A percentile compares a stretch with the other conserved stretches of the same genome.
phyloP scores from a whole-genome alignment of 2,797 vertebrate species.

The Etheostoma perlongum region DNA sequence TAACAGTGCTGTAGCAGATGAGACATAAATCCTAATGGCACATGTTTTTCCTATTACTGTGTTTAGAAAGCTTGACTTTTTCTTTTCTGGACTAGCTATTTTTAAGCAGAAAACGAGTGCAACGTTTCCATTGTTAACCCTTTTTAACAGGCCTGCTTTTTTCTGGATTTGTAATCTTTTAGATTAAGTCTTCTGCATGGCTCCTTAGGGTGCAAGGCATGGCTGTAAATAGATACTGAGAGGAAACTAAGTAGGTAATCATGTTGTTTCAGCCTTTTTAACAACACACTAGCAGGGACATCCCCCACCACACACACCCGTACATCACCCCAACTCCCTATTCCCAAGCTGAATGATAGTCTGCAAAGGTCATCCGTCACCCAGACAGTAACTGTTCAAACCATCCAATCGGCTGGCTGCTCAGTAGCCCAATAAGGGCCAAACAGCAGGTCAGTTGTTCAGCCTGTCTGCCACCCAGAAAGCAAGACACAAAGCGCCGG shows the following conservation, averaged over 20 bases:
- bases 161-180: slow-evolving; percentile 19
- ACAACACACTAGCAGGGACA: slow-evolving; percentile 56
- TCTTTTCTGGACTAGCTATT: not conserved
- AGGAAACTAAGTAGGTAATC: slow-evolving; percentile 76
- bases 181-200: slow-evolving; percentile 26
- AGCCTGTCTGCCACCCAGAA: slow-evolving; percentile 51
- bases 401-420: slow-evolving; percentile 33
- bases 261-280: slow-evolving; percentile 79
- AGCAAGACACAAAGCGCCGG: slow-evolving; percentile 29
- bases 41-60: not conserved
- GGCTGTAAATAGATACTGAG: slow-evolving; percentile 55
- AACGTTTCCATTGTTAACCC: not conserved
- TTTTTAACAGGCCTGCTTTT: not conserved
- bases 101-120: not conserved
- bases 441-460: slow-evolving; percentile 25
- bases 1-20: not conserved
- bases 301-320: slow-evolving; percentile 14
- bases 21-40: not conserved
- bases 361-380: slow-evolving; percentile 64
- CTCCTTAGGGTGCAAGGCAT: slow-evolving; percentile 22
- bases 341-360: slow-evolving; percentile 56
- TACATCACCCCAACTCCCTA: slow-evolving; percentile 7
- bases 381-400: slow-evolving; percentile 4
- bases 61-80: not conserved
- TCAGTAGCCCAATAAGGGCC: not conserved